A percentile compares a stretch with the other conserved stretches of the same genome.
phyloP scores from a whole-genome alignment of 2,113 vertebrate species.

The Eurypyga helias region DNA sequence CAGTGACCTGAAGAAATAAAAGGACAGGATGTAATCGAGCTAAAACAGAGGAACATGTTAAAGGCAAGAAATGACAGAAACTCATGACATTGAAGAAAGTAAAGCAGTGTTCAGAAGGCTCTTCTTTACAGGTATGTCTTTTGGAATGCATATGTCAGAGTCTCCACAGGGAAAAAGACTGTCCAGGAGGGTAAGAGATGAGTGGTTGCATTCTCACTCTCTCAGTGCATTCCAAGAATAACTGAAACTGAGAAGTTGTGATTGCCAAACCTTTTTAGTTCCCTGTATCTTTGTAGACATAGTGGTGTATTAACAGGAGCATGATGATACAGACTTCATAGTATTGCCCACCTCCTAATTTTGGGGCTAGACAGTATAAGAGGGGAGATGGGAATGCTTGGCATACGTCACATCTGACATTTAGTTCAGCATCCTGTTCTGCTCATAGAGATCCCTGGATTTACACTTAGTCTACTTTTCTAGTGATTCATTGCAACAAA shows the following conservation, averaged over 20 bases:
- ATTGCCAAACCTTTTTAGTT: neutral
- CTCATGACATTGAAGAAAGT: neutral
- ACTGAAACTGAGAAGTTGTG: neutral
- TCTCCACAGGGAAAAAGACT: neutral
- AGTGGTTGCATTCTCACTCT: neutral
- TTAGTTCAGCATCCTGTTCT: neutral
- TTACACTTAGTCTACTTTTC: neutral
- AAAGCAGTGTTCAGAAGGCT: neutral
- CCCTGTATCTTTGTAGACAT: neutral
- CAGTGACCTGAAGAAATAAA: neutral
- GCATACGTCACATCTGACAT: neutral
- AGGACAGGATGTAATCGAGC: neutral
- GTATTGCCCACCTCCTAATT: neutral
- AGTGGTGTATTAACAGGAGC: neutral
- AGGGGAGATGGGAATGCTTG: neutral
- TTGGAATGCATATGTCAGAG: neutral
- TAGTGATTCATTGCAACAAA: neutral
- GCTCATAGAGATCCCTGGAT: neutral
- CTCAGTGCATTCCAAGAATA: neutral
- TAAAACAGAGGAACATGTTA: neutral
- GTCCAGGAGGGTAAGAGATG: neutral
- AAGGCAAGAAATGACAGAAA: neutral
- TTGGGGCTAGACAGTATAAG: neutral
- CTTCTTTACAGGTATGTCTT: neutral
- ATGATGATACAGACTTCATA: neutral